phyloP scores from a whole-genome alignment of 2,797 vertebrate species.

The Halcyon chelicuti region DNA sequence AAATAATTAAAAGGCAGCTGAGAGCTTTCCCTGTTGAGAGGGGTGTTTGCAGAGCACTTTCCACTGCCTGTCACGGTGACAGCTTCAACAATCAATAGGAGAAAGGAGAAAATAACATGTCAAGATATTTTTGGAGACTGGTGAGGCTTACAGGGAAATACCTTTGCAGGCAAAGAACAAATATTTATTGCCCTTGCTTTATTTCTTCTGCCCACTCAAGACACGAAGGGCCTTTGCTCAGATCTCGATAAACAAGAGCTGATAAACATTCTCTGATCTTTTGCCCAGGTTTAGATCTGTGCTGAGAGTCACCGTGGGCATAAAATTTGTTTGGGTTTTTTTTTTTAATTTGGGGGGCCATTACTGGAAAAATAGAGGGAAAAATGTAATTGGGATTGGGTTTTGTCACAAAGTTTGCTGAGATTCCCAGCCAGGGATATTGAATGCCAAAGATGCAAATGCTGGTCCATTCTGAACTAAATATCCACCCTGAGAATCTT shows the following conservation, averaged over 20 bases:
- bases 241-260: background rate
- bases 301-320: background rate
- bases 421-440: background rate
- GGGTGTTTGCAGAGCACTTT: slow-evolving; percentile 15
- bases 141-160: slow-evolving; percentile 20
- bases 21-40: background rate
- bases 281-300: background rate
- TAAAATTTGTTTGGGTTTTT: background rate
- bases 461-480: background rate
- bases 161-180: slow-evolving; percentile 17
- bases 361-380: background rate
- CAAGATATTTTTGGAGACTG: slow-evolving; percentile 17
- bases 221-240: background rate
- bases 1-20: background rate
- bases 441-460: background rate
- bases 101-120: slow-evolving; percentile 27
- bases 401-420: background rate
- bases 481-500: background rate
- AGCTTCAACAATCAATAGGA: slow-evolving; percentile 26
- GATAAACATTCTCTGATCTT: background rate
- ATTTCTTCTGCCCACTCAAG: background rate
- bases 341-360: background rate
- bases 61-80: slow-evolving; percentile 22
- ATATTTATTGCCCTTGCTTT: background rate
- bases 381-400: background rate